phyloP scores from a whole-genome alignment of 1,140 invertebrate genomes.

The Aphidius ervi region DNA sequence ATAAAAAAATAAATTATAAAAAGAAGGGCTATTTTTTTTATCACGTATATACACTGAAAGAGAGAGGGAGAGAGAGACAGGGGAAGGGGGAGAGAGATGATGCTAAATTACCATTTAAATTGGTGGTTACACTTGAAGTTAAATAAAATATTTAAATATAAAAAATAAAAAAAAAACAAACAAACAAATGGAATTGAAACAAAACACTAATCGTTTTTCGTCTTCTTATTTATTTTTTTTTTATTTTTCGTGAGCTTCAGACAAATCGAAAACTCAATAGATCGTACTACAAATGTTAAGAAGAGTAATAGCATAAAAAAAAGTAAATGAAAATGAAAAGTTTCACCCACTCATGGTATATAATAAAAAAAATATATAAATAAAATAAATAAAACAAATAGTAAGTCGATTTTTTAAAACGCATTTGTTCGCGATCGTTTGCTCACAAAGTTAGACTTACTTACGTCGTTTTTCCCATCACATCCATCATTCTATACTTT shows the following conservation, averaged over 20 bases:
- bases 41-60: constrained; percentile 25
- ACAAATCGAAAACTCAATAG: constrained; percentile 9
- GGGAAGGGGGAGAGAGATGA: constrained; percentile 38
- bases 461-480: constrained; percentile 38
- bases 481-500: constrained; percentile 50
- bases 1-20: background rate
- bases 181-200: background rate
- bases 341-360: constrained; percentile 44
- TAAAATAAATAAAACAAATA: too few species aligned
- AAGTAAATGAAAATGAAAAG: constrained; percentile 35
- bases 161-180: background rate
- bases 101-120: constrained; percentile 53
- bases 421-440: constrained; percentile 22
- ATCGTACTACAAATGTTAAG: background rate
- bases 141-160: background rate
- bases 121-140: constrained; percentile 25
- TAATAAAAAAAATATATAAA: too few species aligned
- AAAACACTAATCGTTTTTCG: too few species aligned
- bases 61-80: too few species aligned
- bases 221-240: background rate
- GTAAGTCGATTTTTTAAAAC: too few species aligned
- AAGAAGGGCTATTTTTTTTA: constrained; percentile 32
- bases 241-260: background rate
- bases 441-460: too few species aligned
- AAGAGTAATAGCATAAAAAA: constrained; percentile 20